A percentile compares a stretch with the other conserved stretches of the same genome.
Evolutionary conservation across 2,113 vertebrate species (phyloP).

Genomic region (Sisor rabdophorus): DNA sequence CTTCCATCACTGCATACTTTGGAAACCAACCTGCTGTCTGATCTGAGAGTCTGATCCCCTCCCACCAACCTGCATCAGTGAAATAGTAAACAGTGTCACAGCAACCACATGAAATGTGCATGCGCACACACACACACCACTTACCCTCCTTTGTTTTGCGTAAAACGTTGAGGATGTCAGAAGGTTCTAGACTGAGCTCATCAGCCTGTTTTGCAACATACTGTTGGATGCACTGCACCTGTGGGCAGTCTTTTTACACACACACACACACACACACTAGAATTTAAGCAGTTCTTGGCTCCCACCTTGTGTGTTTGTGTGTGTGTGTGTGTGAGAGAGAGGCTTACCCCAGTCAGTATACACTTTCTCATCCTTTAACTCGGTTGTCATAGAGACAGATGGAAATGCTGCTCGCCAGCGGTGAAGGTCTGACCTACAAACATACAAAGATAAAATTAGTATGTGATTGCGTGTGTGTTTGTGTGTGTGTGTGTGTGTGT

Average conservation of each 20-base stretch:
- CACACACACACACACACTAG: not conserved
- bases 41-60: conserved; percentile 65
- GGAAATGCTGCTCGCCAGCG: conserved; percentile 74
- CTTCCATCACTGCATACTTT: conserved; percentile 63
- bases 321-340: not conserved
- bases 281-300: not conserved
- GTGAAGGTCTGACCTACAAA: conserved; percentile 71
- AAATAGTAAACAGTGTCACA: not conserved
- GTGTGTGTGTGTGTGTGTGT: not conserved
- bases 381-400: conserved; percentile 49
- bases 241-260: conserved; percentile 68
- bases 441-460: not conserved
- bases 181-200: conserved; percentile 60
- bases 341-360: conserved; percentile 75
- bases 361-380: conserved; percentile 63
- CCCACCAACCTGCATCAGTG: conserved; percentile 66
- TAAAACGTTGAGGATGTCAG: conserved; percentile 61
- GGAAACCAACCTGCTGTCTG: conserved; percentile 70
- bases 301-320: not conserved
- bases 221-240: conserved; percentile 66
- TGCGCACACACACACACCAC: not conserved
- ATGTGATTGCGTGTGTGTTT: not conserved
- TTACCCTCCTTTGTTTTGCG: conserved; percentile 72
- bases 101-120: not conserved
- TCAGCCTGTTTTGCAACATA: conserved; percentile 63